Percentiles rank a stretch among this genome's conserved stretches.
These are phyloP conservation scores for Vulpes ferrilata DNA, from an alignment of 2,113 vertebrate genomes.

Conservation along the genomic window DNA sequence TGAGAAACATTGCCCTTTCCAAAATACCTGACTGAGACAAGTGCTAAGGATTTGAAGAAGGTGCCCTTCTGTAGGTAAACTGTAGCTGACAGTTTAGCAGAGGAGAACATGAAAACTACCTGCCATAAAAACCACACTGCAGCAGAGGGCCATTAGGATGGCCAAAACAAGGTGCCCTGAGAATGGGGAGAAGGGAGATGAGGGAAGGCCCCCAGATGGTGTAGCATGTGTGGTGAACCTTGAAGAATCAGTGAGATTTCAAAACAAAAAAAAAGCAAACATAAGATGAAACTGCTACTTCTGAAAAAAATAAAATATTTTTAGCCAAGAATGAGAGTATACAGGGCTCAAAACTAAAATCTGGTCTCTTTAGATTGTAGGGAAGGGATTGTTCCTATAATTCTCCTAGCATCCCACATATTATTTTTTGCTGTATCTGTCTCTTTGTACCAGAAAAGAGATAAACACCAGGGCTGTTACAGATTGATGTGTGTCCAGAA, in stretches of 20 bases:
- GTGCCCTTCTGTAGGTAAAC: neutral
- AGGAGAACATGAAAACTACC: neutral
- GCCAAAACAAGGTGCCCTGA: neutral
- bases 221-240: neutral
- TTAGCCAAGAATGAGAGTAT: neutral
- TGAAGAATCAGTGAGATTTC: slow-evolving; percentile 30
- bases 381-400: neutral
- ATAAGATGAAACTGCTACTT: neutral
- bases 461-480: neutral
- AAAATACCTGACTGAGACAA: neutral
- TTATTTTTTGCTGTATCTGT: neutral
- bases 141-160: neutral
- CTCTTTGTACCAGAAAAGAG: neutral
- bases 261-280: slow-evolving; percentile 30
- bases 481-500: neutral
- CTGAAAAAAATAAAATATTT: neutral
- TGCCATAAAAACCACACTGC: neutral
- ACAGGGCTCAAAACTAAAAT: slow-evolving; percentile 30
- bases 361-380: neutral
- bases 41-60: neutral
- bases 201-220: neutral
- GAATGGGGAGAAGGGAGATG: neutral
- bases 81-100: neutral
- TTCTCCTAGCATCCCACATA: neutral
- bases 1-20: neutral